Evolutionary conservation across 1,140 invertebrate genomes (phyloP).

Genomic region (Zelostemma sp.): DNA sequence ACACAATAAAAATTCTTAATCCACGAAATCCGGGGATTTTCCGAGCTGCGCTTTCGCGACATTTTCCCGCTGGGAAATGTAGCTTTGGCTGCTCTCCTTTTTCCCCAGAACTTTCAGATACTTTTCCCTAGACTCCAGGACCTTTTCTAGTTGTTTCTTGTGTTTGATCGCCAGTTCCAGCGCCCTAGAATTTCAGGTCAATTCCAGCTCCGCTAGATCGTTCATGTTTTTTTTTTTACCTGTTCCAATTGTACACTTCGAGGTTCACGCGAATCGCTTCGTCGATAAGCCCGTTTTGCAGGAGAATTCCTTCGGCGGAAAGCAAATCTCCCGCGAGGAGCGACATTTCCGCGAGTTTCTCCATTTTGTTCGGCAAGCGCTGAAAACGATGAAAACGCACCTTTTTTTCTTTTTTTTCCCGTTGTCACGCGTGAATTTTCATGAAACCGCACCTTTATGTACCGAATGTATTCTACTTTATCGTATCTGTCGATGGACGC

Average conservation of each 20-base stretch:
- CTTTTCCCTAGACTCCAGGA: conserved; percentile 80
- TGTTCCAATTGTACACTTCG: conserved; percentile 88
- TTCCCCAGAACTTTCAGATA: conserved; percentile 83
- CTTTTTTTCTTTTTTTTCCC: too few species aligned
- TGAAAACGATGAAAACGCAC: too few species aligned
- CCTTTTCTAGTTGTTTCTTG: conserved; percentile 82
- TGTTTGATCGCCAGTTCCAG: conserved; percentile 87
- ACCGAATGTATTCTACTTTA: conserved; percentile 91
- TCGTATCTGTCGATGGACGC: conserved; percentile 91
- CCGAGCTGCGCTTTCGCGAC: conserved; percentile 42
- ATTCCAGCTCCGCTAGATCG: too few species aligned
- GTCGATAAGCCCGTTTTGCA: conserved; percentile 82
- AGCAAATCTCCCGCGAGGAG: conserved; percentile 82
- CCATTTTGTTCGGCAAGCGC: conserved; percentile 70
- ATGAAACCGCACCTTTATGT: conserved; percentile 75
- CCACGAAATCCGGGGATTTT: too few species aligned
- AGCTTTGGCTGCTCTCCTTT: conserved; percentile 78
- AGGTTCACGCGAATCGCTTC: conserved; percentile 86
- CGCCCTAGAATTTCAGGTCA: conserved; percentile 72
- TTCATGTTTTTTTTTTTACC: too few species aligned
- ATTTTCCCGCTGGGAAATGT: conserved; percentile 51
- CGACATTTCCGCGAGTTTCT: conserved; percentile 84
- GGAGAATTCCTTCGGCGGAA: conserved; percentile 86
- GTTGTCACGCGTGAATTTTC: too few species aligned
- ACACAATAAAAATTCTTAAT: not conserved